Conservation (phyloP, 2,888 invertebrate genomes). For the Acanthoscelides obtectus region DNA sequence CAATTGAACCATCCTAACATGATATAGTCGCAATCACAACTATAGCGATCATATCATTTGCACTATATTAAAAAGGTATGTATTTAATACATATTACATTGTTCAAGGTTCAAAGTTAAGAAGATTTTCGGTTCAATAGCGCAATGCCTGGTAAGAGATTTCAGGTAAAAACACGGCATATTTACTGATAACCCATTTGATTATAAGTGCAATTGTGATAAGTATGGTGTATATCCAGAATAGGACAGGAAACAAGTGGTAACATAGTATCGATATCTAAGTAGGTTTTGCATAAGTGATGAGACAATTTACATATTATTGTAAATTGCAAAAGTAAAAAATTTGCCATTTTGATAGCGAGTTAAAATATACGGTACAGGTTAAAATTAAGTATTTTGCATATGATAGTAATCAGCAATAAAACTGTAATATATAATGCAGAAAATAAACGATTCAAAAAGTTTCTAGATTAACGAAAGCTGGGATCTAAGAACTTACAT, state of each 20-base stretch:
- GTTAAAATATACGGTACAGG: neutral
- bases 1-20: neutral
- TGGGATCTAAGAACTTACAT: too few species aligned
- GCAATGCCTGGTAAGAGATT: too few species aligned
- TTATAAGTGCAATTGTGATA: neutral
- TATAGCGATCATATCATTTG: too few species aligned
- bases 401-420: neutral
- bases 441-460: too few species aligned
- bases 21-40: too few species aligned
- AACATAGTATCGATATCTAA: neutral
- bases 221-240: neutral
- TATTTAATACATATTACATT: too few species aligned
- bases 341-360: neutral
- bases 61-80: too few species aligned
- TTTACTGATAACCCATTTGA: neutral
- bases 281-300: neutral
- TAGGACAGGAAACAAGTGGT: neutral
- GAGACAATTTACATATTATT: neutral
- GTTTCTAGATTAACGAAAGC: too few species aligned
- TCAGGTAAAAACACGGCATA: neutral
- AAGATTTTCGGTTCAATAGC: too few species aligned
- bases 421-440: too few species aligned
- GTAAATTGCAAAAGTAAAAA: neutral
- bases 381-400: neutral
- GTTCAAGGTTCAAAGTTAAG: too few species aligned